phyloP scores from a whole-genome alignment of 2,797 vertebrate genomes.

The Coracias cyanogaster region DNA sequence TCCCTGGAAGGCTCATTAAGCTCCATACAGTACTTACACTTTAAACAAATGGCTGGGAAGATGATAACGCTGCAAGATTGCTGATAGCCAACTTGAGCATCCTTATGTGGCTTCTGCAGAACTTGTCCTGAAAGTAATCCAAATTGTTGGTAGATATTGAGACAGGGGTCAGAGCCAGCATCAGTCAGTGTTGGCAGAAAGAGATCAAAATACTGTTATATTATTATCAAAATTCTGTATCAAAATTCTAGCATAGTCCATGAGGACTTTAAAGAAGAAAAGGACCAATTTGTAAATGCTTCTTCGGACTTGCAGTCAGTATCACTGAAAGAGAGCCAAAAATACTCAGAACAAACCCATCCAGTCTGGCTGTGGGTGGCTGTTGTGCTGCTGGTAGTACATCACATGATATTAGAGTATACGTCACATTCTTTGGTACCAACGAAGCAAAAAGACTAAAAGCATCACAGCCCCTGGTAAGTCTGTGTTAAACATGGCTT shows the following conservation, averaged over 20 bases:
- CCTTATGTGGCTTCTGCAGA: neutral
- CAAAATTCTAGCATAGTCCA: neutral
- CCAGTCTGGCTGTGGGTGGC: neutral
- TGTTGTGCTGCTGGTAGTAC: neutral
- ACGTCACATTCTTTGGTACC: neutral
- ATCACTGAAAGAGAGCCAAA: neutral
- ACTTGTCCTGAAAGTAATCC: neutral
- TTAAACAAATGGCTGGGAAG: constrained; percentile 15
- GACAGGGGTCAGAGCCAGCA: neutral
- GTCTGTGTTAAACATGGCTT: neutral
- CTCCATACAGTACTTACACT: neutral
- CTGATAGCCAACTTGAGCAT: neutral
- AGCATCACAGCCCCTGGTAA: neutral
- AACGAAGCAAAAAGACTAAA: neutral
- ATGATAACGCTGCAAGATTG: neutral
- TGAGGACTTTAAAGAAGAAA: neutral
- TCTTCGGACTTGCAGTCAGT: neutral
- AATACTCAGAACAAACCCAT: neutral
- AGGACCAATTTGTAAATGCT: neutral
- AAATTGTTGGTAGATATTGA: neutral
- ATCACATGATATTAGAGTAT: neutral
- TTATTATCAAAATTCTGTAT: too few species aligned
- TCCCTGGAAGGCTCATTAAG: constrained; percentile 33
- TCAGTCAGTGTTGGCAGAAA: neutral
- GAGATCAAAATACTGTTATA: neutral